Conservation (phyloP, 2,113 vertebrate species). For the Ptilorrhoa leucosticta region DNA sequence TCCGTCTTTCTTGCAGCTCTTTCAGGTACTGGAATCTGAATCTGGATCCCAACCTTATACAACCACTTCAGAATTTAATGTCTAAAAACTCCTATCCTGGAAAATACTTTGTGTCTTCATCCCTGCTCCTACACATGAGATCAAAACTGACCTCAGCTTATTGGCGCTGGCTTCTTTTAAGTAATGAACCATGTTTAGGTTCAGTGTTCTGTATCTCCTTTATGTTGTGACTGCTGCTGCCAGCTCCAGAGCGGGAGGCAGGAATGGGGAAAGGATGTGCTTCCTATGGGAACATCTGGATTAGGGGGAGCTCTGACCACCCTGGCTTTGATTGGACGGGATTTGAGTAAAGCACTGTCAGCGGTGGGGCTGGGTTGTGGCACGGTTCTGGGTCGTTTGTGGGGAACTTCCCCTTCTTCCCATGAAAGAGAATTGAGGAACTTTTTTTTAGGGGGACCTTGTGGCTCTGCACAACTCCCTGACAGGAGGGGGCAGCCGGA, state of each 20-base stretch:
- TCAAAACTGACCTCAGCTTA: background rate
- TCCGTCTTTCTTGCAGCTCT: background rate
- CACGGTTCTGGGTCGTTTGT: background rate
- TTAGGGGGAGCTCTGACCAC: background rate
- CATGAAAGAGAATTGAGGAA: background rate
- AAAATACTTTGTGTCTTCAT: fast-evolving
- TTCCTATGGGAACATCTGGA: background rate
- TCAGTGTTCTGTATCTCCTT: background rate
- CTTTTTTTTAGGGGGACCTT: too few relatives aligned
- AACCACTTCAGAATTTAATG: background rate
- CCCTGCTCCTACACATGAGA: fast-evolving
- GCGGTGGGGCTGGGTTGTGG: background rate
- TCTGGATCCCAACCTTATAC: background rate
- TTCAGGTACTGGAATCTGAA: background rate
- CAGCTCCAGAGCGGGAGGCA: background rate
- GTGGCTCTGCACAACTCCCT: background rate
- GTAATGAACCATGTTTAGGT: background rate
- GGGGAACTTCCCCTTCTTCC: background rate
- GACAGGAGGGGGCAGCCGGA: background rate
- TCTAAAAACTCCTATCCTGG: background rate
- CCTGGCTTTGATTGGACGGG: background rate
- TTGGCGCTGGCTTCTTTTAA: background rate
- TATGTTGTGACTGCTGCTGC: background rate
- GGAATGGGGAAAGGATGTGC: background rate
- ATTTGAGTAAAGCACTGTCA: background rate